These are phyloP conservation scores for Drosophila repletoides DNA, from an alignment of 1,140 invertebrate species.

Conservation along the genomic window DNA sequence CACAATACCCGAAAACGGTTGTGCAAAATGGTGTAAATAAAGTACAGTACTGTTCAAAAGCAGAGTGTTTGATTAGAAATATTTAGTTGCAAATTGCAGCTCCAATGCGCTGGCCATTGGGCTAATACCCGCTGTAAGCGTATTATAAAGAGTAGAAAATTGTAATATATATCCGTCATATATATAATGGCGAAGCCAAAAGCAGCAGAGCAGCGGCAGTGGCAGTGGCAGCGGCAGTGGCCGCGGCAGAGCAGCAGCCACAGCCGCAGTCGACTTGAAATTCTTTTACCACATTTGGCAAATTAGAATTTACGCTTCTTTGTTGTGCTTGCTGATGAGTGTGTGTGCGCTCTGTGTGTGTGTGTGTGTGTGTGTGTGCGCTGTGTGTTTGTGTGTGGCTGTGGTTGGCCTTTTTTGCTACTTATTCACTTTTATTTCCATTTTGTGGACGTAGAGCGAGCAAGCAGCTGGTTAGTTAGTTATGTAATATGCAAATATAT, in stretches of 20 bases:
- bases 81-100: no score
- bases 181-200: constrained; percentile 25
- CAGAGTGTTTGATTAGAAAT: no score
- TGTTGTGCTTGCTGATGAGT: constrained; percentile 11
- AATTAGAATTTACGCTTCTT: constrained; percentile 64
- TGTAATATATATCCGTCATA: constrained; percentile 35
- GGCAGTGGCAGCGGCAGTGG: no score
- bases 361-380: constrained; percentile 9
- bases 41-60: no score
- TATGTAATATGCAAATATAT: constrained; percentile 57
- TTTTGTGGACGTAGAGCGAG: constrained; percentile 42
- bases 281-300: constrained; percentile 74
- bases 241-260: constrained; percentile 2
- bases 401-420: constrained; percentile 36
- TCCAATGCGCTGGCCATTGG: no score
- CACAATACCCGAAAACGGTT: no score
- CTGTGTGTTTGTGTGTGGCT: constrained; percentile 6
- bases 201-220: no score
- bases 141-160: no score
- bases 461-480: constrained; percentile 41
- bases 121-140: no score
- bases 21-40: no score
- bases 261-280: constrained; percentile 48
- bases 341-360: not conserved
- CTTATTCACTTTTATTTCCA: constrained; percentile 34